These are phyloP conservation scores for Pinctada fucata DNA, from an alignment of 2,888 invertebrate species.

Conservation along the genomic window DNA sequence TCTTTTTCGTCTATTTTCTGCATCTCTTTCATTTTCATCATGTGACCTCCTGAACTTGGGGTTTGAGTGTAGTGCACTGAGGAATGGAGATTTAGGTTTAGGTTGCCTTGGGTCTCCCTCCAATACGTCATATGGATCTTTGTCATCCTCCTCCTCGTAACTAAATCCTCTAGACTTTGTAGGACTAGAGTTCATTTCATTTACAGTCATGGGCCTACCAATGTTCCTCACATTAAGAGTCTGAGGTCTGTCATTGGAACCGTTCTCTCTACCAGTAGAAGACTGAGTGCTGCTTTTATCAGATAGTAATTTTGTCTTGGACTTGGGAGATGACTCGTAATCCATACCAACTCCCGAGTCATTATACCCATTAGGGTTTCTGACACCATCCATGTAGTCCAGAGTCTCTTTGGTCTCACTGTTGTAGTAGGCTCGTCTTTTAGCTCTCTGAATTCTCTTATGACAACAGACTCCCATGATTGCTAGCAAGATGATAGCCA, in stretches of 20 bases:
- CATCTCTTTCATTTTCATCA: slow-evolving; percentile 61
- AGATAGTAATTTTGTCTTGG: slow-evolving; percentile 34
- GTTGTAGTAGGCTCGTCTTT: slow-evolving; percentile 15
- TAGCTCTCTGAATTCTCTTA: slow-evolving; percentile 21
- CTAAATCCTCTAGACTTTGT: not conserved
- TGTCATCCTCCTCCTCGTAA: slow-evolving; percentile 28
- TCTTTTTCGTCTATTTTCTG: slow-evolving; percentile 59
- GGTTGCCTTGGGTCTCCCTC: slow-evolving; percentile 35
- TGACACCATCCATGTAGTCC: slow-evolving; percentile 21
- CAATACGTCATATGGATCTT: slow-evolving; percentile 31
- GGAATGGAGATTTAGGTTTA: slow-evolving; percentile 53
- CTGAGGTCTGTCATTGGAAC: slow-evolving; percentile 21
- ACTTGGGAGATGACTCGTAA: slow-evolving; percentile 32
- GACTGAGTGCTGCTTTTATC: not conserved
- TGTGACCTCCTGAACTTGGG: slow-evolving; percentile 61
- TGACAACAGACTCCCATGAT: slow-evolving; percentile 60
- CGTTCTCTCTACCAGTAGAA: not conserved
- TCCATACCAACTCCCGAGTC: slow-evolving; percentile 36
- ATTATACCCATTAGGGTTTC: slow-evolving; percentile 40
- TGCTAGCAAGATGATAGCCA: slow-evolving; percentile 53
- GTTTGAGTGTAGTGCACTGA: slow-evolving; percentile 59
- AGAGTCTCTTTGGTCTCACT: slow-evolving; percentile 14
- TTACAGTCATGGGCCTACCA: not conserved
- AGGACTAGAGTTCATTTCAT: not conserved
- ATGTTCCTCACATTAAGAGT: slow-evolving; percentile 30